Evolutionary conservation across 1,140 invertebrate genomes (phyloP), one percentile per base, ranked within the genome.

Genomic region (Papilio xuthus): DNA sequence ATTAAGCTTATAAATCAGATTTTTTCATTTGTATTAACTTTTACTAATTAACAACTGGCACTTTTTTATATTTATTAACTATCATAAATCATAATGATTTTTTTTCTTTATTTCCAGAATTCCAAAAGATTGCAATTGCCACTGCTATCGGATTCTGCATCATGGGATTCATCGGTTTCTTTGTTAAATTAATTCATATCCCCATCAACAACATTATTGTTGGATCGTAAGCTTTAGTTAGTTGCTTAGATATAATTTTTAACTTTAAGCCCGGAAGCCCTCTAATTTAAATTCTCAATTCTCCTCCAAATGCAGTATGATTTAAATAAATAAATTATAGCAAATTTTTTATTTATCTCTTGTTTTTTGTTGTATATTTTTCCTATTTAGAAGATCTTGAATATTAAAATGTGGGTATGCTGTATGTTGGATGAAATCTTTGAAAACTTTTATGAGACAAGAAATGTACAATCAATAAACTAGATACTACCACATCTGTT

Each of bases 151-250:
- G 99, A 72, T 99, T 99, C 95, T 99, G 98, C 88, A 99, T 99
- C 91, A 99, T 99, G 99, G 99, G 99, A 70, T 99, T 99, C 94
- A 99, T 99, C 94, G 99, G 99, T 85, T 99, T 99, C 95, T 99
- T 99, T 88, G 99, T 99, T 8, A 99, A 99, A 95, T 95, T 99
- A 76, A 99, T 99, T 92, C 99, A 99, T 94, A 99, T 99, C 94
- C 99, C 99, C 81, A 99, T 99, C 95, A 99, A 99, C 95, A 99
- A 99, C 94, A 99, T 99, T 92, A 99, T 99, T 95, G 99, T 99
- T 53, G 96, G 96, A 79, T 96, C 96, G 88, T 96, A 96, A 81
- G 78, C 75, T 80, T 79, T 83, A 78, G 60, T 69, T 82, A 85
- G 44, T 82, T 79, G 79, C 67, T 83, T 91, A 91, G 85, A 82